Evolutionary conservation across 2,113 vertebrate genomes (phyloP), one percentile per base, ranked within the genome.

Genomic region (Mustela lutreola): DNA sequence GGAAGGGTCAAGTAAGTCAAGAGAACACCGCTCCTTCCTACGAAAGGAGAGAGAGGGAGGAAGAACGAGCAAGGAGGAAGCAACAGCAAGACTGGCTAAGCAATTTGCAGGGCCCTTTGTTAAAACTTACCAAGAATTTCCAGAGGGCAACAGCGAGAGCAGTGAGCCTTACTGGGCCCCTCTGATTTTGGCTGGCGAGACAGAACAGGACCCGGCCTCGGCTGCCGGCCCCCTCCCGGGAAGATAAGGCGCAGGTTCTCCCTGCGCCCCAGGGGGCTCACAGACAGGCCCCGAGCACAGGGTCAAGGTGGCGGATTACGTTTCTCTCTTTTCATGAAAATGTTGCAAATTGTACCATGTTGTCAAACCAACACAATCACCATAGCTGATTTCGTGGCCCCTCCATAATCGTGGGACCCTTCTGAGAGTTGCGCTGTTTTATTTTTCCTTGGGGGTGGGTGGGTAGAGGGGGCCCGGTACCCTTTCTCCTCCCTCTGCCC

Each of bases 131-230:
- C n/a, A 56, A 88, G 75, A 63, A 65, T 60, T 70, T 93, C 79
- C 89, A 70, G 42, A 79, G 7, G 33, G 78, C 0, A 3, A 48
- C 1, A 31, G 50, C 58, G 70, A 14, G 48, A 81, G 50, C 81
- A 45, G 0, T 7, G 39, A 62, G 33, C 26, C 60, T 11, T 39
- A 53, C 4, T 26, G 3, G 45, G 50, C n/a, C 22, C n/a, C 6
- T 73, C 21, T 11, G 73, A 21, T 14, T 3, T 15, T 0, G 22
- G 28, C 15, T 0, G 0, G 9, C 1, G 26, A 1, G 2, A 60
- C 19, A 53, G 75, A 39, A n/a, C 10, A 33, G 62, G 53, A 58
- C 18, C 1, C 1, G 6, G 67, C 12, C 42, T 7, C 4, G 12
- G 58, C 33, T 22, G 11, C 26, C 2, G 0, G n/a, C 7, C 39